These are phyloP conservation scores for Strigamia crassipes DNA, from an alignment of 2,888 invertebrate genomes.

Conservation along the genomic window DNA sequence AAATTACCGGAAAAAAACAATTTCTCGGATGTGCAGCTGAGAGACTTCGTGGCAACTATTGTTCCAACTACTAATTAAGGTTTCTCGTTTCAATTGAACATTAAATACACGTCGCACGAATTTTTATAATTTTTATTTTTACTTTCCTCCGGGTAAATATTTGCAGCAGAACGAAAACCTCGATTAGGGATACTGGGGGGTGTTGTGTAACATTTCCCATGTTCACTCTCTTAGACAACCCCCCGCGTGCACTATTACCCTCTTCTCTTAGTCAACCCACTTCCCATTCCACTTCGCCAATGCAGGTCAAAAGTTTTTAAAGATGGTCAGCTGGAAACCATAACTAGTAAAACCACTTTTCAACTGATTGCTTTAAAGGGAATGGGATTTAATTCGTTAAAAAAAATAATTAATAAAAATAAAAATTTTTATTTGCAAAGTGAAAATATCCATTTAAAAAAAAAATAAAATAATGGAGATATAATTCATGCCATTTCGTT, in stretches of 20 bases:
- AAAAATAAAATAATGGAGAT: too few species aligned
- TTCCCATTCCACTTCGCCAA: background rate
- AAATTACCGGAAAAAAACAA: conserved; percentile 16
- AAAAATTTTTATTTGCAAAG: too few species aligned
- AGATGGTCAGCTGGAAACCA: background rate
- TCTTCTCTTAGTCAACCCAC: background rate
- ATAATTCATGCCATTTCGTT: background rate
- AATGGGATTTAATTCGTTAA: too few species aligned
- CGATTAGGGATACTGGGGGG: background rate
- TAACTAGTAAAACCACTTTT: too few species aligned
- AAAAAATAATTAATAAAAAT: too few species aligned
- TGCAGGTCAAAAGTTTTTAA: background rate
- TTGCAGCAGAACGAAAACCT: background rate
- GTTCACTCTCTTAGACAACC: background rate
- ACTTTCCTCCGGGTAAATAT: background rate
- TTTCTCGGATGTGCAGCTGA: conserved; percentile 24
- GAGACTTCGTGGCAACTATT: conserved; percentile 1
- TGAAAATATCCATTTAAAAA: too few species aligned
- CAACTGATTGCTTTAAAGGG: too few species aligned
- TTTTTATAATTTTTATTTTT: background rate
- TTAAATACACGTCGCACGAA: background rate
- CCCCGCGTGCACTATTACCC: background rate
- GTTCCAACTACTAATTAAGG: background rate
- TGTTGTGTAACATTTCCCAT: background rate
- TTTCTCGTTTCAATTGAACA: background rate